A percentile compares a stretch with the other conserved stretches of the same genome.
Evolutionary conservation across 1,140 invertebrate genomes (phyloP).

Genomic region (Argopecten irradians): DNA sequence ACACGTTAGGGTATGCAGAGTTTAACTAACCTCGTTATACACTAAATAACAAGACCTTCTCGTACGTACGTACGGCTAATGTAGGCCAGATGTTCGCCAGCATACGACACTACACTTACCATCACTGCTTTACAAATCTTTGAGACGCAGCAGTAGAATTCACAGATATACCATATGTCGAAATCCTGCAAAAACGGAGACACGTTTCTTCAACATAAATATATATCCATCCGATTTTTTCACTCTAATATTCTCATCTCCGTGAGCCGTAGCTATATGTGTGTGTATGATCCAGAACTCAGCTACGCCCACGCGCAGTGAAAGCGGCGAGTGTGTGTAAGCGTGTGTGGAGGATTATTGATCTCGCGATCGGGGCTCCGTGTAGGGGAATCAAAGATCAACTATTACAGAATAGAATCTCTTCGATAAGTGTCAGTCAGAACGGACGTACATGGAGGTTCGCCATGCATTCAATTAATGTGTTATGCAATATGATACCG

Average conservation of each 20-base stretch:
- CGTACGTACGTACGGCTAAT: background rate
- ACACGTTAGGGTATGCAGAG: background rate
- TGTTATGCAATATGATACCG: background rate
- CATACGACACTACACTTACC: background rate
- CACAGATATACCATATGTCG: background rate
- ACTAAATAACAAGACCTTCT: background rate
- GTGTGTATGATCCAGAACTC: background rate
- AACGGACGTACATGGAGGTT: background rate
- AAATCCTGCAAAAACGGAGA: background rate
- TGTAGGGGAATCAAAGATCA: conserved; percentile 2
- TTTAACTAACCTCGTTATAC: background rate
- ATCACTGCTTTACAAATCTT: background rate
- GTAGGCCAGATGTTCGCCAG: background rate
- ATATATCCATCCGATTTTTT: background rate
- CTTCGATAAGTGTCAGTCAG: background rate
- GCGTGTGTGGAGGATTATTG: background rate
- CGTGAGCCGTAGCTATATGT: background rate
- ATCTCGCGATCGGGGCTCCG: conserved; percentile 5
- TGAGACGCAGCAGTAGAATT: background rate
- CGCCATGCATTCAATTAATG: background rate
- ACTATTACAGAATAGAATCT: background rate
- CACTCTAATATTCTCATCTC: conserved; percentile 17
- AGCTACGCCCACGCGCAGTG: conserved; percentile 12
- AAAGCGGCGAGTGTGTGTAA: conserved; percentile 14
- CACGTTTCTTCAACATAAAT: conserved; percentile 13